A percentile compares a stretch with the other conserved stretches of the same genome.
These are phyloP conservation scores for Myanophis thanlyinensis DNA, from an alignment of 2,113 vertebrate genomes.

Conservation along the genomic window DNA sequence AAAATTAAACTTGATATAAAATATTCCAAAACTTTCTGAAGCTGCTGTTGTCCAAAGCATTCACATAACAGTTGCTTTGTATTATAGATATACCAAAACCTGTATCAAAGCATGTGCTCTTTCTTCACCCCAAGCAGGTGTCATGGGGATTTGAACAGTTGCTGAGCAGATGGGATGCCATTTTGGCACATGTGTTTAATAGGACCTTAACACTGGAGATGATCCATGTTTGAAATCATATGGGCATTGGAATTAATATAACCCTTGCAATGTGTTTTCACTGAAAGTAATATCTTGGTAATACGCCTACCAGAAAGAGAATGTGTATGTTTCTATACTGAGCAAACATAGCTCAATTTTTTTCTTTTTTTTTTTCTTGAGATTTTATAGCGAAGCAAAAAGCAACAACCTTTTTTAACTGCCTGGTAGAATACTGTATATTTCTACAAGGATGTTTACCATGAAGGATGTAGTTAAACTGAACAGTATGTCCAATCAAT, in stretches of 20 bases:
- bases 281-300: background rate
- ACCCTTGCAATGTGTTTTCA: constrained; percentile 23
- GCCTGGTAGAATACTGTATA: background rate
- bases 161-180: constrained; percentile 69
- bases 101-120: constrained; percentile 43
- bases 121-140: constrained; percentile 60
- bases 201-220: constrained; percentile 25
- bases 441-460: background rate
- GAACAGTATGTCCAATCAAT: background rate
- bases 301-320: constrained; percentile 9
- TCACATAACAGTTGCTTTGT: constrained; percentile 66
- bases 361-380: constrained; percentile 38
- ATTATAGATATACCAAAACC: constrained; percentile 56
- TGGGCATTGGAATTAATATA: constrained; percentile 13
- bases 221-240: constrained; percentile 6
- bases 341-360: constrained; percentile 24
- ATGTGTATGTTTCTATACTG: constrained; percentile 27
- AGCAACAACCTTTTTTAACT: background rate
- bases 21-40: constrained; percentile 49
- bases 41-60: background rate
- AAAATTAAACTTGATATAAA: constrained; percentile 44
- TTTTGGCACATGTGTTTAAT: constrained; percentile 57
- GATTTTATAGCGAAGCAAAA: background rate
- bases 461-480: background rate
- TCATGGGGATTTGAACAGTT: constrained; percentile 63